Percentiles rank a stretch among this genome's conserved stretches.
phyloP scores from a whole-genome alignment of 2,113 vertebrate genomes.

The Oriolus oriolus region DNA sequence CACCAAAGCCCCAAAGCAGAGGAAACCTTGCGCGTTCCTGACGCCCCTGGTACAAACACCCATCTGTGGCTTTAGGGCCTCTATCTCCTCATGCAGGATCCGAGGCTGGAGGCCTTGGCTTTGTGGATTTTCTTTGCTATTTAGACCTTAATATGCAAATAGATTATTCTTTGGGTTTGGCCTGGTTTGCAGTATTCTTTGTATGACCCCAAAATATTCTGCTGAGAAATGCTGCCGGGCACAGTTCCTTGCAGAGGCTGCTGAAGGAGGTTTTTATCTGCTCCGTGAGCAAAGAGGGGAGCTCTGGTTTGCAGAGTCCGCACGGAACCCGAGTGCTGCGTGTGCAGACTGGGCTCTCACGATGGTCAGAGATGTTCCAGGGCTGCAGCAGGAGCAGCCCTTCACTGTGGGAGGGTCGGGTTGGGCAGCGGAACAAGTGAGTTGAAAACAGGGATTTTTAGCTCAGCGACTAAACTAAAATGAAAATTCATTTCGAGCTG shows the following conservation, averaged over 20 bases:
- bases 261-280: not conserved
- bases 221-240: not conserved
- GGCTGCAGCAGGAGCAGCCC: not conserved
- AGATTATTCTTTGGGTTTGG: not conserved
- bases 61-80: not conserved
- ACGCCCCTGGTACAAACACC: not conserved
- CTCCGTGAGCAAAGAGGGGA: not conserved
- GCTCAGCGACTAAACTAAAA: not conserved
- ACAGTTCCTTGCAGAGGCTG: not conserved
- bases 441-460: not conserved
- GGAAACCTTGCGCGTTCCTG: not conserved
- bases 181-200: not conserved
- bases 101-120: not conserved
- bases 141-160: not conserved
- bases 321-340: not conserved
- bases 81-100: not conserved
- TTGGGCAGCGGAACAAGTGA: not conserved
- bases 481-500: not conserved
- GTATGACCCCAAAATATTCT: not conserved
- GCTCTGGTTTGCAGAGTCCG: not conserved
- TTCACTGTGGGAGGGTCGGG: accelerated
- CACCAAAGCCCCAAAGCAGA: not conserved
- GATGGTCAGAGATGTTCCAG: not conserved
- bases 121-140: not conserved
- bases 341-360: not conserved